These are phyloP conservation scores for Acropora tenuis DNA, from an alignment of 64 coral and sea anemone species.

Conservation along the genomic window DNA sequence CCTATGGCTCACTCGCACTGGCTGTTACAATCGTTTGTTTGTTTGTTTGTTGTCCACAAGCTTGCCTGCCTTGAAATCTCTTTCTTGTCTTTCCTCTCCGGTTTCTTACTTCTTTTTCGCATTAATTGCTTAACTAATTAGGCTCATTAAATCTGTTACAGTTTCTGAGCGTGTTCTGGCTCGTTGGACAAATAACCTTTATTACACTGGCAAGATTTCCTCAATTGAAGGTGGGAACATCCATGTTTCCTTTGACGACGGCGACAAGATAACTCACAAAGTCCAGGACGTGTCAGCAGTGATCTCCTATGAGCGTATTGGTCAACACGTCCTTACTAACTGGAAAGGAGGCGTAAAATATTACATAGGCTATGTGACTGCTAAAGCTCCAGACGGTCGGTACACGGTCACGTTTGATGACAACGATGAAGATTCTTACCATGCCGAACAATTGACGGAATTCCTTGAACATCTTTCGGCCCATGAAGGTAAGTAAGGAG, in stretches of 20 bases:
- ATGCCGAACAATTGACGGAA: background rate
- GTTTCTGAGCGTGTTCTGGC: background rate
- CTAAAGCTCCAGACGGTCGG: conserved; percentile 46
- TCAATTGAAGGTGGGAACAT: background rate
- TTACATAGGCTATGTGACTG: conserved; percentile 62
- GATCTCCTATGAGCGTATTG: conserved; percentile 35
- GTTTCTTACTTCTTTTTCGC: too few relatives aligned
- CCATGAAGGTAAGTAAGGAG: background rate
- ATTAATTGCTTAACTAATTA: too few relatives aligned
- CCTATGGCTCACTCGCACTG: too few relatives aligned
- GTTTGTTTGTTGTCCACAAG: too few relatives aligned
- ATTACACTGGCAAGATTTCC: conserved; percentile 35
- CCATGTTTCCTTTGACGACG: conserved; percentile 56
- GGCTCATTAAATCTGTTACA: too few relatives aligned
- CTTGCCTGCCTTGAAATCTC: too few relatives aligned
- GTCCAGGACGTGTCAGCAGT: conserved; percentile 23
- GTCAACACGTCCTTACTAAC: conserved; percentile 48
- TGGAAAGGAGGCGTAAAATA: conserved; percentile 43
- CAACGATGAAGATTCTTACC: conserved; percentile 58
- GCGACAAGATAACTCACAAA: conserved; percentile 23
- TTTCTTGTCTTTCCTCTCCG: too few relatives aligned
- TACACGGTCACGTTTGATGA: conserved; percentile 73
- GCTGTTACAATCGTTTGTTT: too few relatives aligned
- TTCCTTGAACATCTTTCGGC: background rate
- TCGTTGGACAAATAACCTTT: conserved; percentile 52